Evolutionary conservation across 2,113 vertebrate species (phyloP), one percentile per base, ranked within the genome.

Genomic region (Tapirus terrestris): DNA sequence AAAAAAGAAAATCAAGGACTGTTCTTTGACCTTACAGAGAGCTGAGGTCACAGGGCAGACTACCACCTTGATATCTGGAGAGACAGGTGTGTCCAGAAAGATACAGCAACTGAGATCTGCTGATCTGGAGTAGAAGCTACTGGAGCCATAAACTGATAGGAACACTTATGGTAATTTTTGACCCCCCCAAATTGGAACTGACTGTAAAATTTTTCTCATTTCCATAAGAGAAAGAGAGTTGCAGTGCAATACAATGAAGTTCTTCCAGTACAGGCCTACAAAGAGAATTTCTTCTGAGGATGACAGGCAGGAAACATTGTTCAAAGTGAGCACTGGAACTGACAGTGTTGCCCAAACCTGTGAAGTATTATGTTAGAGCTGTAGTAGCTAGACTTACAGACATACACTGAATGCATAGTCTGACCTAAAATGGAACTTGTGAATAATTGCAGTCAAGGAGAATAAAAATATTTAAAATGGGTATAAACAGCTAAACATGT

Each of bases 391-490:
- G 8, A 82, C 36, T 12, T 70, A n/a, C 4, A 65, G 67, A 76
- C 95, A 90, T 63, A 43, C 33, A 36, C 39, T 36, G 51, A 81
- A 56, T 95, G 39, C 85, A 45, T 53, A 91, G 14, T 45, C 36
- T 89, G 31, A 63, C 48, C 68, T 87, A 87, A 94, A 94, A 88
- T 76, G 18, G 27, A 56, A 76, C 29, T 56, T 79, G 67, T 68
- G 11, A 89, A 61, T 61, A 91, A 80, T 20, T 77, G 4, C 43
- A 89, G 10, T 56, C 25, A 72, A 18, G 80, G 13, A 68, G 36
- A 68, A 95, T 56, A 88, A 65, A 95, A 92, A 36, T 82, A 92
- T 89, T 85, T 92, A n/a, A n/a, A 95, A 79, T 61, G 14, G 31
- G 23, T 60, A 67, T 72, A 79, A 76, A 92, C 20, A 85, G 21